These are phyloP conservation scores for Scolanthus callimorphus DNA, from an alignment of 92 coral and sea anemone genomes.

Conservation along the genomic window DNA sequence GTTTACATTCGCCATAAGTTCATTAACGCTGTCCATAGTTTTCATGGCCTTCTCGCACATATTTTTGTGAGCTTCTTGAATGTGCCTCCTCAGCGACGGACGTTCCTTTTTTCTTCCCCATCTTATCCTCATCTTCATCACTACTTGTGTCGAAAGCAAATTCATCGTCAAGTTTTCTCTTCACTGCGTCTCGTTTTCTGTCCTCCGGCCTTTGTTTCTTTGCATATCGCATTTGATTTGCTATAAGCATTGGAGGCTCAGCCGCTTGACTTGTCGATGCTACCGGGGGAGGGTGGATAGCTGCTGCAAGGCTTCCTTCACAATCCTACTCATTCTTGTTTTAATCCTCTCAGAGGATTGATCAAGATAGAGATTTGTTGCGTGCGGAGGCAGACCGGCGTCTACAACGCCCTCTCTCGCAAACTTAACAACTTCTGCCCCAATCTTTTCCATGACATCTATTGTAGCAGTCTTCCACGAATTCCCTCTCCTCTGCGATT, in stretches of 20 bases:
- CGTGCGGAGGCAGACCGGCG: slow-evolving; percentile 17
- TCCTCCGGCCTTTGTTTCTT: slow-evolving; percentile 9
- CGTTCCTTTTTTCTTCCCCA: slow-evolving; percentile 6
- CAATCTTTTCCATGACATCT: slow-evolving; percentile 26
- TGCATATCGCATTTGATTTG: slow-evolving; percentile 13
- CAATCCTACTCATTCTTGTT: slow-evolving; percentile 19
- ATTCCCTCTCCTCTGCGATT: slow-evolving; percentile 29
- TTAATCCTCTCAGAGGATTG: slow-evolving; percentile 22
- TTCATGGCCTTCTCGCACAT: slow-evolving; percentile 41
- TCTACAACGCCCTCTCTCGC: slow-evolving; percentile 9
- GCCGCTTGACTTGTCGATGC: no score
- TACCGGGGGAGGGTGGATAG: no score
- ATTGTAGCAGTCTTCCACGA: slow-evolving; percentile 21
- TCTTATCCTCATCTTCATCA: slow-evolving; percentile 8
- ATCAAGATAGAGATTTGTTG: slow-evolving; percentile 14
- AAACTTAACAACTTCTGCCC: slow-evolving; percentile 19
- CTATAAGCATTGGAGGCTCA: no score
- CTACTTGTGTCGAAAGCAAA: slow-evolving; percentile 1
- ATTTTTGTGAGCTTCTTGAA: slow-evolving; percentile 23
- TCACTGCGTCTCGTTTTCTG: no score
- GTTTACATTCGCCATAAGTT: slow-evolving; percentile 13
- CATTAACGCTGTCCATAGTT: slow-evolving; percentile 23
- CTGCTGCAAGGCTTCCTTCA: slow-evolving; percentile 12
- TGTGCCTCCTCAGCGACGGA: slow-evolving; percentile 26
- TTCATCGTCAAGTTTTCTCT: slow-evolving; percentile 19